Percentiles rank a stretch among this genome's conserved stretches.
Conservation (phyloP, 2,797 vertebrate genomes). For the Acipenser oxyrinchus region DNA sequence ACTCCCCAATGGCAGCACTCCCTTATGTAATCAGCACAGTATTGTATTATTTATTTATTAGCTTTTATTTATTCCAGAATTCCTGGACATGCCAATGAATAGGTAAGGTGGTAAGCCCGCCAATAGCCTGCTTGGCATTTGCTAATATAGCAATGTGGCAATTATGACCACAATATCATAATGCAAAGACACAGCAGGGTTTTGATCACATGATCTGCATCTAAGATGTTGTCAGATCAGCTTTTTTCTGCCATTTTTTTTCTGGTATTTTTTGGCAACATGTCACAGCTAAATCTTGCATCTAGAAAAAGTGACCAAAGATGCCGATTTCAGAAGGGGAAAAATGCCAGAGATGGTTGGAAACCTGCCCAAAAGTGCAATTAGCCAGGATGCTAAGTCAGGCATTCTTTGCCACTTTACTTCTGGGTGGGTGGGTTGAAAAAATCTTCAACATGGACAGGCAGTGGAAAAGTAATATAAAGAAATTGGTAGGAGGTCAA, state of each 20-base stretch:
- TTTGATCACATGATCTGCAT: neutral
- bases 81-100: no score
- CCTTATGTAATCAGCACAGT: no score
- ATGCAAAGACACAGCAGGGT: no score
- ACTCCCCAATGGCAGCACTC: no score
- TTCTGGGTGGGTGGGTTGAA: constrained; percentile 17
- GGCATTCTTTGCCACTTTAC: constrained; percentile 15
- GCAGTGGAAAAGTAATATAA: constrained; percentile 7
- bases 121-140: no score
- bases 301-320: constrained; percentile 5
- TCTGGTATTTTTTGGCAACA: constrained; percentile 5
- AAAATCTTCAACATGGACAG: constrained; percentile 1
- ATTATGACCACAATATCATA: no score
- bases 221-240: neutral
- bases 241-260: neutral
- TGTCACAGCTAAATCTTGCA: constrained; percentile 1
- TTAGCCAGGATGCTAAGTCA: constrained; percentile 2
- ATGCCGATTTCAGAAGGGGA: constrained; percentile 4
- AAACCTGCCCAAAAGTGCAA: neutral
- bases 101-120: no score
- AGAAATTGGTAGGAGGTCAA: constrained; percentile 7
- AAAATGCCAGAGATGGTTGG: neutral
- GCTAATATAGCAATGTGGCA: no score
- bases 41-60: no score
- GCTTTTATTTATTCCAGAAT: no score